A percentile compares a stretch with the other conserved stretches of the same genome.
These are phyloP conservation scores for Drosophila paracracens DNA, from an alignment of 2,888 invertebrate genomes.

Conservation along the genomic window DNA sequence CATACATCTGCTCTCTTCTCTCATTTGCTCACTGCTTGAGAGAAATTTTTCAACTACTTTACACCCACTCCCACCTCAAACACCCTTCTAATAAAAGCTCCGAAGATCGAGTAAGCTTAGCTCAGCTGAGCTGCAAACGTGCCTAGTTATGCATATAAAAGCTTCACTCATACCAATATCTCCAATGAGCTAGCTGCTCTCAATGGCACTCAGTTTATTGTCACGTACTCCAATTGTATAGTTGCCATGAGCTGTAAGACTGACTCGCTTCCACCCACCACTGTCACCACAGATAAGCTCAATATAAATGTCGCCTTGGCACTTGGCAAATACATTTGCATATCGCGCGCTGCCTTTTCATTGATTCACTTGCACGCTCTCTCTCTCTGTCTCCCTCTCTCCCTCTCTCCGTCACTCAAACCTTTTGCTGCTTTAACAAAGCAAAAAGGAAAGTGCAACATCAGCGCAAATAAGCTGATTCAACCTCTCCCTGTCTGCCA, in stretches of 20 bases:
- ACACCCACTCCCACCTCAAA: not conserved
- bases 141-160: slow-evolving; percentile 18
- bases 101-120: slow-evolving; percentile 21
- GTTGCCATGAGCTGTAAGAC: slow-evolving; percentile 17
- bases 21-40: not conserved
- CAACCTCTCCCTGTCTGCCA: slow-evolving; percentile 8
- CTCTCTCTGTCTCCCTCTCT: not conserved
- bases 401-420: not conserved
- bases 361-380: slow-evolving; percentile 10
- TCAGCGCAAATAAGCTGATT: slow-evolving; percentile 72
- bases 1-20: not conserved
- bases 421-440: slow-evolving; percentile 42
- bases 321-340: slow-evolving; percentile 76
- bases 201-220: slow-evolving; percentile 42
- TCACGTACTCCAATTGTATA: slow-evolving; percentile 54
- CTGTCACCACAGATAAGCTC: slow-evolving; percentile 66
- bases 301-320: slow-evolving; percentile 77
- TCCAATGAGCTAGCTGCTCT: slow-evolving; percentile 22
- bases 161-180: slow-evolving; percentile 19
- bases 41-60: not conserved
- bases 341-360: slow-evolving; percentile 38
- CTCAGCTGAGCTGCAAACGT: slow-evolving; percentile 19
- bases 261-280: not conserved
- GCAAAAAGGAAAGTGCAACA: slow-evolving; percentile 68
- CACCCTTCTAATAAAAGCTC: slow-evolving; percentile 1